Evolutionary conservation across 2,797 vertebrate species (phyloP), one percentile per base, ranked within the genome.

Genomic region (Trachurus trachurus): DNA sequence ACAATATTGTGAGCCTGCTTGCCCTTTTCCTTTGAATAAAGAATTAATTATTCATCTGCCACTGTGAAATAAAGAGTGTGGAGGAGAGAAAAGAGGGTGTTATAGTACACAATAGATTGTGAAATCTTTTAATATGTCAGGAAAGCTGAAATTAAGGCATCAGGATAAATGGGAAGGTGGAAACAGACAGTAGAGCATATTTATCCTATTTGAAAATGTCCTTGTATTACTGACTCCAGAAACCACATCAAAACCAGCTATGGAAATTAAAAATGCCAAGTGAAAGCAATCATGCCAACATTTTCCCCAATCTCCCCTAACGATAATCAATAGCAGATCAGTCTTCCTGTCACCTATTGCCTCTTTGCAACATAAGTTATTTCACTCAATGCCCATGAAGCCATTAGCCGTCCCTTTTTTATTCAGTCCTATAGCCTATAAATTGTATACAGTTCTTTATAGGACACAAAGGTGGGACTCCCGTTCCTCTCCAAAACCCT

Each of bases 21-120:
- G 84, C 78, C 82, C 90, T 89, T 89, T 91, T 85, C 85, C 78
- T 86, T 86, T 89, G 87, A 92, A 89, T 86, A 80, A 86, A 68
- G 66, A 89, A 93, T 92, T 89, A 91, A 94, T 94, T 93, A 93
- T 94, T 94, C 90, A 92, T 91, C 85, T 66, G 44, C 73, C 78
- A 79, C 73, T 75, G 76, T 87, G 59, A 88, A 85, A 90, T 88
- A 86, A 89, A 89, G 80, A 87, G 71, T 80, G 78, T 37, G 66
- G 76, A 65, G 82, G 71, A 80, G 77, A 83, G 84, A 78, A 42
- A 72, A 79, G 78, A 86, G 74, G 77, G 76, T 81, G 72, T 84
- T 87, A 83, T 84, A 68, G 80, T 89, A 83, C 81, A 92, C 88
- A 90, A 86, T 85, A 64, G 78, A 83, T 79, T 56, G 73, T 57